A percentile compares a stretch with the other conserved stretches of the same genome.
Evolutionary conservation across 2,113 vertebrate species (phyloP).

Genomic region (Talpa occidentalis): DNA sequence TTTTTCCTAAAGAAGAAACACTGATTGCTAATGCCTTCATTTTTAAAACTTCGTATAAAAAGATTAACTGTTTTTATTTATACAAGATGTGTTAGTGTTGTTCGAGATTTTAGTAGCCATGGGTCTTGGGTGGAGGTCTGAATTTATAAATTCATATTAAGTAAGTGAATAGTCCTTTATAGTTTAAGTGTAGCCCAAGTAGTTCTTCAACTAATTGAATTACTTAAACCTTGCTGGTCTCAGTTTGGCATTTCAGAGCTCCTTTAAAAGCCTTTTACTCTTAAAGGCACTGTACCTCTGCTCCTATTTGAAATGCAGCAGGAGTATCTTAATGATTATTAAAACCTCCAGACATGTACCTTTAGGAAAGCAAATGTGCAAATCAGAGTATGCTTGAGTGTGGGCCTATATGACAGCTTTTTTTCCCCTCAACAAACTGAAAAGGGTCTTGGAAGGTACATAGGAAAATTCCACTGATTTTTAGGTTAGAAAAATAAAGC

Average conservation of each 20-base stretch:
- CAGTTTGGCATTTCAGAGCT: not conserved
- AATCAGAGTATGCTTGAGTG: not conserved
- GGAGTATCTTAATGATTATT: not conserved
- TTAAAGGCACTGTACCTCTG: not conserved
- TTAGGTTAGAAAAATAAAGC: conserved; percentile 32
- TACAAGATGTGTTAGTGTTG: conserved; percentile 5
- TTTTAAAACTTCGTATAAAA: conserved; percentile 40
- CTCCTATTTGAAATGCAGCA: conserved; percentile 8
- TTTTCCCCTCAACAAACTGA: conserved; percentile 23
- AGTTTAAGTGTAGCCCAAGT: not conserved
- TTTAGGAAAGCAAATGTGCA: conserved; percentile 8
- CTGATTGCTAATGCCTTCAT: not conserved
- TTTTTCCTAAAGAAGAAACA: conserved; percentile 17
- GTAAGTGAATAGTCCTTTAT: conserved; percentile 36
- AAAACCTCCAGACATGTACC: not conserved
- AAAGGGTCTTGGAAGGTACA: not conserved
- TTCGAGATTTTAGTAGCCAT: not conserved
- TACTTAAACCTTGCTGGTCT: not conserved
- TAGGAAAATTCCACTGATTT: conserved; percentile 12
- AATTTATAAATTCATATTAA: conserved; percentile 14
- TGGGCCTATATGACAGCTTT: not conserved
- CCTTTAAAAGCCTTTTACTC: not conserved
- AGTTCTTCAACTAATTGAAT: conserved; percentile 33
- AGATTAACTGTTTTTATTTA: conserved; percentile 36
- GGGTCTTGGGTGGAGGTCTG: not conserved